Percentiles rank a stretch among this genome's conserved stretches.
phyloP scores from a whole-genome alignment of 2,113 vertebrate species.

The Symphodus melops region DNA sequence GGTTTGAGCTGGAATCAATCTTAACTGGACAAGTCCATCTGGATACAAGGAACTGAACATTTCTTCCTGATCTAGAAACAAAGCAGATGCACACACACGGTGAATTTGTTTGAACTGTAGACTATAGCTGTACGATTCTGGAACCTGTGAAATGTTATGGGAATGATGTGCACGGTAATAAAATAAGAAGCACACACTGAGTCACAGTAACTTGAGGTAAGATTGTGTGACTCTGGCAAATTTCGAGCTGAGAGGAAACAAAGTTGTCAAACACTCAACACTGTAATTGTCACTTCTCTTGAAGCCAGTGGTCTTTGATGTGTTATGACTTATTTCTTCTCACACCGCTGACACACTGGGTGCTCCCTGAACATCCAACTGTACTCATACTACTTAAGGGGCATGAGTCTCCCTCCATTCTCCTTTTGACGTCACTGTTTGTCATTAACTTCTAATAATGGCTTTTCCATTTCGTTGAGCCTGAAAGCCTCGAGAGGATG shows the following conservation, averaged over 20 bases:
- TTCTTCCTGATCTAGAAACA: conserved; percentile 9
- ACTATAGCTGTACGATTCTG: too few relatives aligned
- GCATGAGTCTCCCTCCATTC: conserved; percentile 37
- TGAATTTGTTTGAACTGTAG: conserved; percentile 8
- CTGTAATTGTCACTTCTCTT: not conserved
- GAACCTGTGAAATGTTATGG: conserved; percentile 2
- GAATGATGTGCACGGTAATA: not conserved
- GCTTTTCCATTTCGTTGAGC: conserved; percentile 62
- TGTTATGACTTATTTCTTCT: conserved; percentile 36
- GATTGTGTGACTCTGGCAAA: not conserved
- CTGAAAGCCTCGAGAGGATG: conserved; percentile 41
- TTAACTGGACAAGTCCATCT: conserved; percentile 12
- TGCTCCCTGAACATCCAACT: conserved; percentile 35
- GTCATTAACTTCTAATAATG: conserved; percentile 46
- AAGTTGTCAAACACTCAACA: conserved; percentile 18
- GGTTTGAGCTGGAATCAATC: conserved; percentile 17
- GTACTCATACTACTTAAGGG: conserved; percentile 15
- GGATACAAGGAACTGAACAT: conserved; percentile 1
- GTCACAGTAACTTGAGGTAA: not conserved
- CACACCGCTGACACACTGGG: conserved; percentile 11
- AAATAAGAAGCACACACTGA: not conserved
- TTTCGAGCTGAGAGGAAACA: not conserved
- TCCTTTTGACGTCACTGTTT: conserved; percentile 31
- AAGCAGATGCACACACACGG: conserved; percentile 2
- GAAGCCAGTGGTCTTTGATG: conserved; percentile 28